Evolutionary conservation across 1,140 invertebrate genomes (phyloP).

Genomic region (Papilio polytes): DNA sequence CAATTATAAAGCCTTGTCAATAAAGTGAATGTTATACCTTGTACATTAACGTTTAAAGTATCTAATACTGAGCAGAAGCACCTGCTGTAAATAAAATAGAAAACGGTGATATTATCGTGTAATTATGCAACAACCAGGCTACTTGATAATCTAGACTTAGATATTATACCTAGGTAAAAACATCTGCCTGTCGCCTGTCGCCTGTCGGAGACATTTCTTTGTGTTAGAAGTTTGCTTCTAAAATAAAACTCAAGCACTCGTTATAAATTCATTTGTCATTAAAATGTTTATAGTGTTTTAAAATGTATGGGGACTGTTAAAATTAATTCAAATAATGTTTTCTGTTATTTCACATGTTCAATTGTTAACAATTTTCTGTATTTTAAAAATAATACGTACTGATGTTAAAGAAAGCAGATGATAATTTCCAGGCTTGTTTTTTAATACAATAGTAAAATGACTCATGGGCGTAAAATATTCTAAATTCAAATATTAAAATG

Average conservation of each 20-base stretch:
- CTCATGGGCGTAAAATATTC: too few species aligned
- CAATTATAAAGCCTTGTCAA: background rate
- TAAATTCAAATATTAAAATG: too few species aligned
- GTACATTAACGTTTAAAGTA: constrained; percentile 1
- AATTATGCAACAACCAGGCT: constrained; percentile 27
- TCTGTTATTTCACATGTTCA: background rate
- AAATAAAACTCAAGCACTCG: background rate
- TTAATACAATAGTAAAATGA: too few species aligned
- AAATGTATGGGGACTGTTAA: background rate
- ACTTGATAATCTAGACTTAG: constrained; percentile 28
- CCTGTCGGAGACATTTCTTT: constrained; percentile 44
- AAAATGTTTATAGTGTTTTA: background rate
- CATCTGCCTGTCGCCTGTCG: constrained; percentile 48
- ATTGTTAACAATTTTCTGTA: background rate
- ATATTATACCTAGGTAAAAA: constrained; percentile 31
- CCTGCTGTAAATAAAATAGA: constrained; percentile 26
- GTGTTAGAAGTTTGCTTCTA: background rate
- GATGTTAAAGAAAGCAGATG: too few species aligned
- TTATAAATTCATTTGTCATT: background rate
- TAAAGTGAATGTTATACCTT: background rate
- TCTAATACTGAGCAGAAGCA: constrained; percentile 18
- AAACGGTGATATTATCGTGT: constrained; percentile 23
- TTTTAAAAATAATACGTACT: too few species aligned
- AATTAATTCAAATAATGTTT: background rate
- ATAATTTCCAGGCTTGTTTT: too few species aligned